phyloP scores from a whole-genome alignment of 1,140 invertebrate genomes.

The Drosophila sturtevanti region DNA sequence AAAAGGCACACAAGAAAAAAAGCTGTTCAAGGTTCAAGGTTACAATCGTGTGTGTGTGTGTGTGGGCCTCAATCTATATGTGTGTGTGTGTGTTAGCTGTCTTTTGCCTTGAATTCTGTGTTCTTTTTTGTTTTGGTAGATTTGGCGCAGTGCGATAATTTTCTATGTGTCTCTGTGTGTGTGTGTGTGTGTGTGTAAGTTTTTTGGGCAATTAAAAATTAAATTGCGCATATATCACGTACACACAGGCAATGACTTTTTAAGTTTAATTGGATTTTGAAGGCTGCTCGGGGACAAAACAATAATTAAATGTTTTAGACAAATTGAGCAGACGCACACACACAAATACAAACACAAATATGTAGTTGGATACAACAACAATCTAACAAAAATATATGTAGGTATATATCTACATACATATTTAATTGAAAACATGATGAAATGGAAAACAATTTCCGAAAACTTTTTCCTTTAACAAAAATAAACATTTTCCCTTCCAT shows the following conservation, averaged over 20 bases:
- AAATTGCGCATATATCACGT: conserved; percentile 76
- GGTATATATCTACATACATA: too few species aligned
- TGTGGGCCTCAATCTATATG: neutral
- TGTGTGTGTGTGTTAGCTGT: conserved; percentile 25
- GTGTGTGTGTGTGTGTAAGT: conserved; percentile 41
- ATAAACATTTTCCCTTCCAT: neutral
- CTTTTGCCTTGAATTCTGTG: conserved; percentile 38
- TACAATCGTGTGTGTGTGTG: conserved; percentile 42
- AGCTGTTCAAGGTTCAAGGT: conserved; percentile 68
- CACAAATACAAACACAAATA: neutral
- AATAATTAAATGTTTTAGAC: conserved; percentile 45
- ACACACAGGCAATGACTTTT: conserved; percentile 55
- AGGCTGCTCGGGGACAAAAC: conserved; percentile 32
- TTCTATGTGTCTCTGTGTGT: conserved; percentile 2
- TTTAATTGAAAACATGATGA: neutral
- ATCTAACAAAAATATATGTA: neutral
- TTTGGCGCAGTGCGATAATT: conserved; percentile 60
- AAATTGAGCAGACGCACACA: conserved; percentile 41
- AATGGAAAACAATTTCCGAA: conserved; percentile 1
- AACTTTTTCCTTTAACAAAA: neutral
- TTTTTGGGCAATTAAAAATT: conserved; percentile 77
- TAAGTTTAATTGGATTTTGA: conserved; percentile 77
- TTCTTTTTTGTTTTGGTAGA: conserved; percentile 31
- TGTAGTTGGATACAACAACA: neutral
- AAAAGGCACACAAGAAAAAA: conserved; percentile 19